These are phyloP conservation scores for Aphaenogaster rudis DNA, from an alignment of 1,140 invertebrate species.

Conservation along the genomic window DNA sequence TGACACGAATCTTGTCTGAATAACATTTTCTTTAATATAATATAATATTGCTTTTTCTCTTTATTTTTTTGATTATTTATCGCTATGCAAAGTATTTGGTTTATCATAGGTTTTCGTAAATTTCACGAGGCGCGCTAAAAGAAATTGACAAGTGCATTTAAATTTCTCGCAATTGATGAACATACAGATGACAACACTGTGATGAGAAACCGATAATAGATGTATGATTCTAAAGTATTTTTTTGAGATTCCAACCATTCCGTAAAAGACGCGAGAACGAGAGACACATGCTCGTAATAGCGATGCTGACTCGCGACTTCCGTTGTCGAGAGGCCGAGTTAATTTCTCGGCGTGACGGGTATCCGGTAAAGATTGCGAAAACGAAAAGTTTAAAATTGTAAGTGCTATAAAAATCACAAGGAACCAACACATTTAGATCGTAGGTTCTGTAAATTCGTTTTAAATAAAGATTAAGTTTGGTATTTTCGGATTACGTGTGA, in stretches of 20 bases:
- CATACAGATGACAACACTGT: not conserved
- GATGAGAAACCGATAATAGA: not conserved
- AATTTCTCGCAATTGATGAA: not conserved
- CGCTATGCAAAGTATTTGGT: not conserved
- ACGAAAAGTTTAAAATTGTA: not conserved
- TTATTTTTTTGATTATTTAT: not conserved
- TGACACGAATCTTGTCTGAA: not conserved
- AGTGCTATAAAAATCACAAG: not conserved
- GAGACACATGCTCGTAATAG: conserved; percentile 44
- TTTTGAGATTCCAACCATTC: conserved; percentile 45
- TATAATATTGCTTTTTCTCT: not conserved
- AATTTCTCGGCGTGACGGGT: not conserved
- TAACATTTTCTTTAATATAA: not conserved
- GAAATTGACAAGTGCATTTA: not conserved
- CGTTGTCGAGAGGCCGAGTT: not conserved
- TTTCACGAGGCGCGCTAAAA: not conserved
- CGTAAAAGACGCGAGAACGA: conserved; percentile 20
- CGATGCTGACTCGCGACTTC: conserved; percentile 31
- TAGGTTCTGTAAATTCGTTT: not conserved
- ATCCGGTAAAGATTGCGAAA: not conserved
- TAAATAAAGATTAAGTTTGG: conserved; percentile 13
- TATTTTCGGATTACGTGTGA: conserved; percentile 15
- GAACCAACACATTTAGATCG: not conserved
- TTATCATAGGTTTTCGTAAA: not conserved
- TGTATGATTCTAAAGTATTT: conserved; percentile 18